Evolutionary conservation across 2,888 invertebrate species (phyloP).

Genomic region (Tricholauxania praeusta): DNA sequence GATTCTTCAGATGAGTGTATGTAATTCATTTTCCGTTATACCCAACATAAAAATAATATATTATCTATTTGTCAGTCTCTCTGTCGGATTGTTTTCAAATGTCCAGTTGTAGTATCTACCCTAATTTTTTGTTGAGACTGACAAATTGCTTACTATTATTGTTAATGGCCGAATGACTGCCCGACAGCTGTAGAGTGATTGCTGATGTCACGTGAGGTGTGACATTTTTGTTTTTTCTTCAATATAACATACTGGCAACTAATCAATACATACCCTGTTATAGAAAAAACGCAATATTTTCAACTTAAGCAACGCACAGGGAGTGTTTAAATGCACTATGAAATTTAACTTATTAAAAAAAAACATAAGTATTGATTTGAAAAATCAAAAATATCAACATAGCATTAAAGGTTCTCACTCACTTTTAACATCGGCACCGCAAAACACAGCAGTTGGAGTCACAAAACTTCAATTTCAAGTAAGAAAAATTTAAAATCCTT

Average conservation of each 20-base stretch:
- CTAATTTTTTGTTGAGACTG: conserved; percentile 6
- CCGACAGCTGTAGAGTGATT: conserved; percentile 3
- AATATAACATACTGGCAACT: too few relatives aligned
- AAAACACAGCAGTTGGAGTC: neutral
- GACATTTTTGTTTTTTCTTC: neutral
- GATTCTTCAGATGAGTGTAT: neutral
- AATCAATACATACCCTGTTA: too few relatives aligned
- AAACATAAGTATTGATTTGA: too few relatives aligned
- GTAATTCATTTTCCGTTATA: conserved; percentile 25
- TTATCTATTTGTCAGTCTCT: neutral
- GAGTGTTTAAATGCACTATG: too few relatives aligned
- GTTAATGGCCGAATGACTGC: conserved; percentile 24
- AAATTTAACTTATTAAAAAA: too few relatives aligned
- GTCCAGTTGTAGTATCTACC: neutral
- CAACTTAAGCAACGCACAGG: too few relatives aligned
- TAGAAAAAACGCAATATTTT: too few relatives aligned
- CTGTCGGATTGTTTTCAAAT: neutral
- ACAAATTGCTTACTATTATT: conserved; percentile 23
- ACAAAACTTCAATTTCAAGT: conserved; percentile 6
- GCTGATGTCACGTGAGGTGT: conserved; percentile 20
- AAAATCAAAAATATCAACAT: too few relatives aligned
- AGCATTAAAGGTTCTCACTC: too few relatives aligned
- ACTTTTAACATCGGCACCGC: too few relatives aligned
- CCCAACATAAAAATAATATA: neutral
- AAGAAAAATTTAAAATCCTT: neutral